phyloP scores from a whole-genome alignment of 2,797 vertebrate genomes.

The Sandelia bainsii region DNA sequence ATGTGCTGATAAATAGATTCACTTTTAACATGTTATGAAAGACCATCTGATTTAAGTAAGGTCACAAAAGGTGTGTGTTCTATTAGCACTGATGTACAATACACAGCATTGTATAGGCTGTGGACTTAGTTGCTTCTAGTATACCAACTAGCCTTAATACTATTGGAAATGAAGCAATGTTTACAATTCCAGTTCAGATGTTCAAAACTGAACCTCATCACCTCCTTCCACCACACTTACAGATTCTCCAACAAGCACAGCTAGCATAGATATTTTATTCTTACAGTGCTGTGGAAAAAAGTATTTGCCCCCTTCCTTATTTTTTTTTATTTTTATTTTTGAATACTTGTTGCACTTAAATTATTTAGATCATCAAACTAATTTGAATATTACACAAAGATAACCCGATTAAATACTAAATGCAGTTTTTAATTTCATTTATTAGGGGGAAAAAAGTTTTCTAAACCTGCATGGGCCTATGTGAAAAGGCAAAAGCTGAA shows the following conservation, averaged over 20 bases:
- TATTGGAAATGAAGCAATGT: background rate
- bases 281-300: no score
- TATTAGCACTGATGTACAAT: background rate
- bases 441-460: no score
- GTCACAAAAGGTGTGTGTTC: background rate
- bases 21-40: constrained; percentile 19
- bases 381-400: no score
- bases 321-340: no score
- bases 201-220: background rate
- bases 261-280: background rate
- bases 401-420: no score
- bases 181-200: background rate
- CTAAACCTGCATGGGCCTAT: no score
- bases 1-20: constrained; percentile 19
- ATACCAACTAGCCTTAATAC: background rate
- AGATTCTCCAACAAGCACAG: background rate
- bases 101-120: background rate
- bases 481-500: no score
- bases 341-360: no score
- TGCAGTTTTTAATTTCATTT: no score
- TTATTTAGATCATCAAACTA: no score
- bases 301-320: no score
- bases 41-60: constrained; percentile 1
- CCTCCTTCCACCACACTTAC: background rate
- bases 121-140: background rate